Base-by-base conservation (phyloP, 1,140 invertebrate species). In the Drosophila seguyi region DNA sequence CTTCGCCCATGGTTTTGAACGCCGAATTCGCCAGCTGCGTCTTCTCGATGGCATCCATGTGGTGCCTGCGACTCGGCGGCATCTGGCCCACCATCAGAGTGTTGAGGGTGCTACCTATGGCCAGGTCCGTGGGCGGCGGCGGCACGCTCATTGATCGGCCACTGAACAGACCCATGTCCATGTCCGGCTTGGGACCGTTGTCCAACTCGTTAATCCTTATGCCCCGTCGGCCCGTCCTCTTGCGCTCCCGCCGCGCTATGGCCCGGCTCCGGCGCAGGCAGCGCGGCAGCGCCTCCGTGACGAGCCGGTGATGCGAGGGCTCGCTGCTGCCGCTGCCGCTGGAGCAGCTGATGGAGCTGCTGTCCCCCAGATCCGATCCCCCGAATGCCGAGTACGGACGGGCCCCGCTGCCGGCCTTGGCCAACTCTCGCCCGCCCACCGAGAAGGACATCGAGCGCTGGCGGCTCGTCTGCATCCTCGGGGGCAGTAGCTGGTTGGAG, bases 381-480 rank as follows among this genome's bases (percentile, higher is more conserved):
- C 62, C 57, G n/a, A 60, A 50, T 11, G 58, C 31, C 1, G 52
- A 18, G 31, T 75, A 75, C 3, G 31, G 50, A 10, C 39, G 48
- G 18, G 41, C 50, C 20, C 5, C n/a, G 13, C 36, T 20, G 59
- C 13, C 7, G 2, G 29, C 2, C 11, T n/a, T 50, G 42, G 7
- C 13, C 10, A 50, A 8, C 3, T 18, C 18, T 25, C 42, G 25
- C 13, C 14, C 20, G 18, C n/a, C 41, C 47, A 39, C 47, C 16
- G 74, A 44, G 25, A 76, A 68, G 44, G 83, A 86, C 47, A 73
- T 52, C 42, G 83, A 87, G 3, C 83, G 84, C 6, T 63, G 75
- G 0, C 71, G 71, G 44, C 31, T 87, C 18, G 83, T 75, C 41
- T 79, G 66, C 29, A 82, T 68, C 8, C 87, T 71, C 13, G 69